These are phyloP conservation scores for Eupelmus urozonus DNA, from an alignment of 2,888 invertebrate genomes.

Conservation along the genomic window DNA sequence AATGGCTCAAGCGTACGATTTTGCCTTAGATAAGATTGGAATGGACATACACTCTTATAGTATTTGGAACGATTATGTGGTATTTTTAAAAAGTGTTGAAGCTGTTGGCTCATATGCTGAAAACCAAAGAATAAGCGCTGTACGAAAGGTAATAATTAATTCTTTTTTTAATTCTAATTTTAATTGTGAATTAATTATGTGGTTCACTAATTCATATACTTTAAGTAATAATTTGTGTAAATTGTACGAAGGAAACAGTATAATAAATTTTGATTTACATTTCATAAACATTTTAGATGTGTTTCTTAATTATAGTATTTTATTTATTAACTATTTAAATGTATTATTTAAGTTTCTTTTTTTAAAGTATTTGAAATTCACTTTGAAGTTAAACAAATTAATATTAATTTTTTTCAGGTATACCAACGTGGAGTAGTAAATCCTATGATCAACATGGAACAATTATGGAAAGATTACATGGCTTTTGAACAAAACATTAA, in stretches of 20 bases:
- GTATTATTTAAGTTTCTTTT: background rate
- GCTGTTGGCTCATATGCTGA: constrained; percentile 99
- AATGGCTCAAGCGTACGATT: constrained; percentile 99
- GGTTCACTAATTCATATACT: no score
- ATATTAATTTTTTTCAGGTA: constrained; percentile 78
- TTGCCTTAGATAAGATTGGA: constrained; percentile 98
- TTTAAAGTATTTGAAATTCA: no score
- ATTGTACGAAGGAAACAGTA: no score
- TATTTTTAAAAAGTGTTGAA: constrained; percentile 96
- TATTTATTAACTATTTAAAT: no score
- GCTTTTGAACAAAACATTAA: constrained; percentile 96
- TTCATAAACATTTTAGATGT: no score
- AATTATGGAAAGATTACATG: constrained; percentile 98
- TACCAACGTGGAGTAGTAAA: constrained; percentile 97
- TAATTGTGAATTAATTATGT: no score
- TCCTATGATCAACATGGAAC: constrained; percentile 98
- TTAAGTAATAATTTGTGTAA: no score
- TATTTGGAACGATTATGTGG: constrained; percentile 98
- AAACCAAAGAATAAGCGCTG: constrained; percentile 99
- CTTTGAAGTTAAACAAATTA: background rate
- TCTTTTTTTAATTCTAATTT: no score
- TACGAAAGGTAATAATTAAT: constrained; percentile 87
- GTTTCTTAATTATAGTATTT: no score
- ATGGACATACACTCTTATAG: constrained; percentile 98
- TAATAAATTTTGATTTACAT: no score